A percentile compares a stretch with the other conserved stretches of the same genome.
Evolutionary conservation across 1,140 invertebrate species (phyloP).

Genomic region (Magallana angulata): DNA sequence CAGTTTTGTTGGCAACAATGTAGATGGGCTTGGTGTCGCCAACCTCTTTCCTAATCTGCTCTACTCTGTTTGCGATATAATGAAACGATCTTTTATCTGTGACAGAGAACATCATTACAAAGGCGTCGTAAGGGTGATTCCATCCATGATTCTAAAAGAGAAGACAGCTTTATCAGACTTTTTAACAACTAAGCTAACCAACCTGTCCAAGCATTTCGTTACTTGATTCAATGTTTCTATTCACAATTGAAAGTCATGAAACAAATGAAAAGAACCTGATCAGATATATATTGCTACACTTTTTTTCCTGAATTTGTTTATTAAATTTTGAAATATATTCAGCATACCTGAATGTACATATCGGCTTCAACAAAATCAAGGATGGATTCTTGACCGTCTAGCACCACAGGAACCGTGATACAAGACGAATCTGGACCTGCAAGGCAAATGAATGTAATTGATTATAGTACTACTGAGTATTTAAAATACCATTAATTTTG

Average conservation of each 20-base stretch:
- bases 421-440: not conserved
- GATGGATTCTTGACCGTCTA: not conserved
- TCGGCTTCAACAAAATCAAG: slow-evolving; percentile 4
- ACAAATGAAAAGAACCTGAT: too few species aligned
- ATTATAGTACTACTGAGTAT: not conserved
- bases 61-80: not conserved
- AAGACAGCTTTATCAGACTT: not conserved
- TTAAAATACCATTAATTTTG: too few species aligned
- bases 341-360: slow-evolving; percentile 10
- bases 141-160: slow-evolving; percentile 1
- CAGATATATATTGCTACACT: too few species aligned
- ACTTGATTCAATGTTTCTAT: too few species aligned
- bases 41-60: not conserved
- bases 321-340: too few species aligned
- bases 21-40: not conserved
- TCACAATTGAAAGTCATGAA: too few species aligned
- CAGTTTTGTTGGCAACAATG: not conserved
- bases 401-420: not conserved
- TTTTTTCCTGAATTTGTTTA: too few species aligned
- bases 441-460: not conserved
- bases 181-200: too few species aligned
- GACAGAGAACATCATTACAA: slow-evolving; percentile 5
- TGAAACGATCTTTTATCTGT: slow-evolving; percentile 2
- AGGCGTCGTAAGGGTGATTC: not conserved
- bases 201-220: too few species aligned